Conservation (phyloP, 2,113 vertebrate species). For the Hypocryptadius cinnamomeus region DNA sequence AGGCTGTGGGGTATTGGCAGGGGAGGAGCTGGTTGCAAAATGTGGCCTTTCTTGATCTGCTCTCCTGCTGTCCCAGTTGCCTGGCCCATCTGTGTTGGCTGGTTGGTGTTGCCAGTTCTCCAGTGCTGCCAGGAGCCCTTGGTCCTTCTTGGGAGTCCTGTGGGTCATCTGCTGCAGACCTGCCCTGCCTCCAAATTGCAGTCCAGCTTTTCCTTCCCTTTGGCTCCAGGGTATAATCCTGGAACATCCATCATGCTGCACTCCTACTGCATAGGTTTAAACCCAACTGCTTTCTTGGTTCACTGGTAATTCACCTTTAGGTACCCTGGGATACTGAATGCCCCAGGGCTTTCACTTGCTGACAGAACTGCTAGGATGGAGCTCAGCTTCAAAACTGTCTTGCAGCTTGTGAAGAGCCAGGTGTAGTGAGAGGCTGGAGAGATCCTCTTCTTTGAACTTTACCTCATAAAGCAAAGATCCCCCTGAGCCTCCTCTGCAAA, state of each 20-base stretch:
- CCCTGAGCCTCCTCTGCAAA: background rate
- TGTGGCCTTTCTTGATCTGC: conserved; percentile 21
- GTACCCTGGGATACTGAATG: background rate
- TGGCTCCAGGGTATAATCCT: background rate
- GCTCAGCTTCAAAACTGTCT: background rate
- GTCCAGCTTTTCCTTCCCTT: background rate
- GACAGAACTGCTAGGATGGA: background rate
- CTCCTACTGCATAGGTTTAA: background rate
- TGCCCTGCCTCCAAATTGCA: background rate
- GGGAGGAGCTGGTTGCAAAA: conserved; percentile 29
- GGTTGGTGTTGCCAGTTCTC: background rate
- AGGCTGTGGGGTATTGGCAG: background rate
- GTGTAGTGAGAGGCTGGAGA: background rate
- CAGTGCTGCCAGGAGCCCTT: background rate
- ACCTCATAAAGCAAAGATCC: background rate
- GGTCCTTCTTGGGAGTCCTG: background rate
- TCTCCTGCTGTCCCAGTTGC: background rate
- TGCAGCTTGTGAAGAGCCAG: background rate
- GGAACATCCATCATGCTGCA: background rate
- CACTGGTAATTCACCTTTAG: background rate
- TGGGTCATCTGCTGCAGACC: background rate
- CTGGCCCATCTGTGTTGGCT: background rate
- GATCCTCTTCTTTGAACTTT: background rate
- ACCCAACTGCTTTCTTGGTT: background rate
- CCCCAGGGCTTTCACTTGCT: background rate